Conservation (phyloP, 2,888 invertebrate species). For the Cryptus viduatorius region DNA sequence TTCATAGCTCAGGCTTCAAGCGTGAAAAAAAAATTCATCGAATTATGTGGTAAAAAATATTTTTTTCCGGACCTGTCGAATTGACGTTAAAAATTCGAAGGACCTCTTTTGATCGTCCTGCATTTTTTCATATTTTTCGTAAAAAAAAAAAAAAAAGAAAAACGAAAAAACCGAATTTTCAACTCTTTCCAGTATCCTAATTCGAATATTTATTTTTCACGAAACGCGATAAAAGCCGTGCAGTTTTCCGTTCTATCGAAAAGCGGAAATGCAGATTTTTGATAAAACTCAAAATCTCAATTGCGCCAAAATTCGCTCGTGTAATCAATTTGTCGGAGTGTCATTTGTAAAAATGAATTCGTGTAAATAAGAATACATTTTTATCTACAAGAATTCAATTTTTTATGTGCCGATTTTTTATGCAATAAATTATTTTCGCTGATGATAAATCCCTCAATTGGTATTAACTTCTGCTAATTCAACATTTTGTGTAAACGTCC, state of each 20-base stretch:
- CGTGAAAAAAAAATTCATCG: not conserved
- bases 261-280: not conserved
- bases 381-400: too few relatives aligned
- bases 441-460: too few relatives aligned
- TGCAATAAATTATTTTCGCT: too few relatives aligned
- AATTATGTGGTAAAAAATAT: not conserved
- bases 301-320: not conserved
- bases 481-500: too few relatives aligned
- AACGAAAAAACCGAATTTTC: too few relatives aligned
- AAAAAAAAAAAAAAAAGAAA: too few relatives aligned
- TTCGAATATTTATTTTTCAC: too few relatives aligned
- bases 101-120: not conserved
- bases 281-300: not conserved
- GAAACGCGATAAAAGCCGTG: too few relatives aligned
- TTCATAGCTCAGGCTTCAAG: not conserved
- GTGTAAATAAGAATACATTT: not conserved
- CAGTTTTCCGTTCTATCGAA: not conserved
- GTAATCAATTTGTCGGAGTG: not conserved
- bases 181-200: too few relatives aligned
- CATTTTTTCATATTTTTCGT: too few relatives aligned
- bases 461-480: too few relatives aligned
- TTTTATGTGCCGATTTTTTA: too few relatives aligned
- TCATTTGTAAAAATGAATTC: not conserved
- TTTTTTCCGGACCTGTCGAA: not conserved
- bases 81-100: not conserved